Evolutionary conservation across 1,140 invertebrate species (phyloP), one percentile per base, ranked within the genome.

Genomic region (Drosophila mauritiana): DNA sequence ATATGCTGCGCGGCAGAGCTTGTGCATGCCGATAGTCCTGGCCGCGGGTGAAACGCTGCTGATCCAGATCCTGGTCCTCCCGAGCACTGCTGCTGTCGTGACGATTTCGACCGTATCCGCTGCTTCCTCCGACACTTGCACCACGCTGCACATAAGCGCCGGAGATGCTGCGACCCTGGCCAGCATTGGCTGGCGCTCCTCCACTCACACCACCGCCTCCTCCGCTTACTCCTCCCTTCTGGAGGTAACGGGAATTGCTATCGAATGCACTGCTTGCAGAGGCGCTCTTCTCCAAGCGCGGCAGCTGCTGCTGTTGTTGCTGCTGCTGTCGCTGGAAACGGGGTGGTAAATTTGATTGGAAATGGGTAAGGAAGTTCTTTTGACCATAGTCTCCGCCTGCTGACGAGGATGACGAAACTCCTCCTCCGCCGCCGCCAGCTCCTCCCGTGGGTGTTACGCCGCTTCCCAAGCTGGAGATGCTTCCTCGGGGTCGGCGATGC

Each of bases 321-420:
- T 94, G 93, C 78, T 96, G 95, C 79, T 97, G 96, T 80, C 96
- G 97, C 89, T 96, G 95, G 92, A 98, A 97, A 43, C 97, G 94
- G 39, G 97, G 97, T 36, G 97, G 97, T 73, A 98, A 93, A 93
- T 97, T 96, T 48, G 94, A 95, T 91, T 96, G 95, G 91, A 96
- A 97, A 49, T 95, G 94, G 79, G 95, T 94, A 10, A 95, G 95
- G 80, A 95, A 96, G 11, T 93, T 55, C 64, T 91, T 92, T 22
- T 88, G 84, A 15, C 82, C 77, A 20, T 83, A 83, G 36, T 80
- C 78, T 1, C 76, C 69, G 34, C 73, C 73, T 31, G 43, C 48
- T 3, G 64, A 40, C 8, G 80, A 48, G 7, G 57, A 56, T 17
- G 75, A 45, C n/a, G 39, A 58, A 20, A 49, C 46, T 52, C 52